Base-by-base conservation (phyloP, 2,113 vertebrate genomes). In the Ctenomys sociabilis region DNA sequence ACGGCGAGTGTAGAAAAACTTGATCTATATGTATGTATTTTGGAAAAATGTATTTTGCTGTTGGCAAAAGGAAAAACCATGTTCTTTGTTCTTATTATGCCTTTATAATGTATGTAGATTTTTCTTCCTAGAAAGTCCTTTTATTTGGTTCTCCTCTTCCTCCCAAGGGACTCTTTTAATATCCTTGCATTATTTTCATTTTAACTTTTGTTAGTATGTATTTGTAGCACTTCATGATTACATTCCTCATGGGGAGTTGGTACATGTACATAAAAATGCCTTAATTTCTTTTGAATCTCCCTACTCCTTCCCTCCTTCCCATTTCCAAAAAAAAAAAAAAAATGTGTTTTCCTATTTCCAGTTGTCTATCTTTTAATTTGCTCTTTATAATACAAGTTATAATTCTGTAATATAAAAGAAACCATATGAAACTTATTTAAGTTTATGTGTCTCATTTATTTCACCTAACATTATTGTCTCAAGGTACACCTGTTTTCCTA, bases 21-120 rank as follows among this genome's bases (percentile, higher is more conserved):
- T 54, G 61, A 84, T n/a, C 61, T 89, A 40, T 66, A 90, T 86
- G 30, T 78, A 64, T 16, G n/a, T 59, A n/a, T 43, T 95, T 94
- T 45, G 61, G 61, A 73, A 85, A 87, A 87, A 49, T 61, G 24
- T 59, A 9, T 81, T 57, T 81, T 57, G 16, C 57, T 93, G 7
- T 26, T 75, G 64, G 49, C 57, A 35, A 93, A 89, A 70, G 57
- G 49, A 91, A 96, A 13, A 78, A 63, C 30, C 35, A 7, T 45
- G 26, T 61, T 66, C 52, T 89, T 54, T 63, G n/a, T 86, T 94
- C 80, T 93, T 40, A 9, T 61, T 57, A 11, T 37, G 30, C 30
- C 63, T 94, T 94, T 92, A 80, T 83, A 63, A 64, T 66, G 28
- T 77, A 45, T 61, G 19, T 24, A 66, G 28, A 85, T 77, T 89